Percentiles rank a stretch among this genome's conserved stretches.
Evolutionary conservation across 2,888 invertebrate species (phyloP).

Genomic region (Heliconius hortense): DNA sequence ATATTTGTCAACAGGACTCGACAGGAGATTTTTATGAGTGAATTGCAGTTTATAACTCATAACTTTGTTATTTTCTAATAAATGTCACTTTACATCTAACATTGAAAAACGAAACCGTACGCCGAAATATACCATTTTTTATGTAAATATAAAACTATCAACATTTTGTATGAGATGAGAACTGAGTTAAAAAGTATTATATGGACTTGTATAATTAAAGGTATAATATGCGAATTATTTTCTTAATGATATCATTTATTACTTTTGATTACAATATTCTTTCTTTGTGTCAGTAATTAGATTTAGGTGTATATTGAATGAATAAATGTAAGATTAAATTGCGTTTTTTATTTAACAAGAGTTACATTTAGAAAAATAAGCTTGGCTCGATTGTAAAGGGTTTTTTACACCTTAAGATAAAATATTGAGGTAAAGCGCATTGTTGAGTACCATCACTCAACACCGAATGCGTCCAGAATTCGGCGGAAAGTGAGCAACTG

Average conservation of each 20-base stretch:
- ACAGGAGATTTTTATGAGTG: neutral
- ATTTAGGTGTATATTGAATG: slow-evolving; percentile 78
- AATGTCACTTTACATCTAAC: slow-evolving; percentile 4
- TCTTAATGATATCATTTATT: slow-evolving; percentile 40
- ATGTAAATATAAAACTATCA: slow-evolving; percentile 39
- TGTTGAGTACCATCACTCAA: too few species aligned
- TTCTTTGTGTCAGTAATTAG: slow-evolving; percentile 74
- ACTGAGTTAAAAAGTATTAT: slow-evolving; percentile 41
- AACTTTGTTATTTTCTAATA: slow-evolving; percentile 17
- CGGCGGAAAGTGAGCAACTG: too few species aligned
- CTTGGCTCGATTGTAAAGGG: too few species aligned
- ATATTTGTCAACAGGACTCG: too few species aligned
- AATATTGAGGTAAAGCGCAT: too few species aligned
- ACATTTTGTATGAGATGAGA: slow-evolving; percentile 31
- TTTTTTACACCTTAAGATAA: too few species aligned
- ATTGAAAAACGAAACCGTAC: neutral
- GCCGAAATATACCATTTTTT: slow-evolving; percentile 24
- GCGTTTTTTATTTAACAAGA: slow-evolving; percentile 40
- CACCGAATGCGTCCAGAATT: too few species aligned
- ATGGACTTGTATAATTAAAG: slow-evolving; percentile 31
- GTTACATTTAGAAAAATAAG: too few species aligned
- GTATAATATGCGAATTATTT: slow-evolving; percentile 47
- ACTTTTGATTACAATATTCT: slow-evolving; percentile 54
- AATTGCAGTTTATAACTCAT: slow-evolving; percentile 21
- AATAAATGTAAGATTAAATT: slow-evolving; percentile 68